Evolutionary conservation across 2,888 invertebrate species (phyloP).

Genomic region (Hirtodrosophila cameraria): DNA sequence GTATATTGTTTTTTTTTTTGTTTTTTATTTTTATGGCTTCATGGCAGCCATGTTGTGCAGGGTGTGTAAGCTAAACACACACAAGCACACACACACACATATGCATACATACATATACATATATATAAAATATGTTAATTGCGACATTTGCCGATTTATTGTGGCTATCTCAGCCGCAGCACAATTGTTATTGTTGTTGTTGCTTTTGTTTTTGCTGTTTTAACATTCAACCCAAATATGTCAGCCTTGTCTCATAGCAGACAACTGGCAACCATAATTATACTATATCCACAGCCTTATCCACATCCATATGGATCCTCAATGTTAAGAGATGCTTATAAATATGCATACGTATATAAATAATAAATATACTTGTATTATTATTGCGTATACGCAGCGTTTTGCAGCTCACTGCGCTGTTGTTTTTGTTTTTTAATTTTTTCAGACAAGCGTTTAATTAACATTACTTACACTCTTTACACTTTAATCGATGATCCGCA

Average conservation of each 20-base stretch:
- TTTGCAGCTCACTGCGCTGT: constrained; percentile 15
- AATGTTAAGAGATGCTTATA: constrained; percentile 23
- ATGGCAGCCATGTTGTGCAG: constrained; percentile 55
- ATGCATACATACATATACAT: constrained; percentile 25
- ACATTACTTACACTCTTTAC: constrained; percentile 5
- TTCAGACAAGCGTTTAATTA: constrained; percentile 30
- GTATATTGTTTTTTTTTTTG: constrained; percentile 8
- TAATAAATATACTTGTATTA: too few relatives aligned
- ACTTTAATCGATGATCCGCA: constrained; percentile 12
- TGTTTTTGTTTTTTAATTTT: background rate
- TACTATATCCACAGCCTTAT: constrained; percentile 14
- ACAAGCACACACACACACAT: constrained; percentile 4
- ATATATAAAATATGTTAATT: constrained; percentile 70
- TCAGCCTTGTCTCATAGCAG: constrained; percentile 54
- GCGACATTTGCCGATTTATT: constrained; percentile 72
- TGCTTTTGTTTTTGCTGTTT: constrained; percentile 25
- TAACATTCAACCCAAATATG: constrained; percentile 68
- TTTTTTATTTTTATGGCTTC: constrained; percentile 52
- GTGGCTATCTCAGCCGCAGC: constrained; percentile 57
- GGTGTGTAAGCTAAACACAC: constrained; percentile 48
- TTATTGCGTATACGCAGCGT: constrained; percentile 50
- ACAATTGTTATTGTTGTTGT: constrained; percentile 21
- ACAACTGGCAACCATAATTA: constrained; percentile 33
- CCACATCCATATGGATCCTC: constrained; percentile 4
- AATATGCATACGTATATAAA: too few relatives aligned